phyloP scores from a whole-genome alignment of 2,888 invertebrate genomes.

The Scrobipalpa atriplicella region DNA sequence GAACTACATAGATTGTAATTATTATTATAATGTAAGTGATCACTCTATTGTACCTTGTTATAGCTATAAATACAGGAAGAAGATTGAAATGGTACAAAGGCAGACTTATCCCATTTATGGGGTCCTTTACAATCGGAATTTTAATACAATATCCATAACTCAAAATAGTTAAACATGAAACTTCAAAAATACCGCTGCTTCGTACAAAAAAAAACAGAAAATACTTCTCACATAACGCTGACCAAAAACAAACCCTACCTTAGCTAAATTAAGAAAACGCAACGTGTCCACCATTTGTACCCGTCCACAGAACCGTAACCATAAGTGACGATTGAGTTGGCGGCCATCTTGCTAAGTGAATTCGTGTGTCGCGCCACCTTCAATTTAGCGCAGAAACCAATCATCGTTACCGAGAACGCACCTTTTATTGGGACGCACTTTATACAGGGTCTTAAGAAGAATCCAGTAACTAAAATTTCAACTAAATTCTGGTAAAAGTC shows the following conservation, averaged over 20 bases:
- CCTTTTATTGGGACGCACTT: slow-evolving; percentile 52
- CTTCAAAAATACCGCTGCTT: too few relatives aligned
- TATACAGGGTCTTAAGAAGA: slow-evolving; percentile 24
- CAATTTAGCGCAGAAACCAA: slow-evolving; percentile 69
- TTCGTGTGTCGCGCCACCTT: slow-evolving; percentile 77
- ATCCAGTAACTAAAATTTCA: background rate
- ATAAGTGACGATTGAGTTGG: slow-evolving; percentile 40
- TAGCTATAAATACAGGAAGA: too few relatives aligned
- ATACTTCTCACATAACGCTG: too few relatives aligned
- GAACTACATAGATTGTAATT: too few relatives aligned
- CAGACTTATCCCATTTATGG: too few relatives aligned
- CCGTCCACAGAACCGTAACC: slow-evolving; percentile 43
- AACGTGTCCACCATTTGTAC: slow-evolving; percentile 41
- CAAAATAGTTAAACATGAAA: background rate
- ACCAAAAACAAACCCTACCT: background rate
- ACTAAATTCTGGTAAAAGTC: background rate
- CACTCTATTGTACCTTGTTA: too few relatives aligned
- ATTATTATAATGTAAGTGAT: too few relatives aligned
- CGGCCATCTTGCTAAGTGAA: slow-evolving; percentile 67
- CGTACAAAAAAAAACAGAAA: background rate
- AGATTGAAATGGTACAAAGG: too few relatives aligned
- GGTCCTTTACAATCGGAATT: too few relatives aligned
- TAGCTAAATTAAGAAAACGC: slow-evolving; percentile 21
- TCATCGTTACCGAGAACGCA: slow-evolving; percentile 70
- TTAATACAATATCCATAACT: too few relatives aligned